Evolutionary conservation across 2,113 vertebrate species (phyloP).

Genomic region (Zingel zingel): DNA sequence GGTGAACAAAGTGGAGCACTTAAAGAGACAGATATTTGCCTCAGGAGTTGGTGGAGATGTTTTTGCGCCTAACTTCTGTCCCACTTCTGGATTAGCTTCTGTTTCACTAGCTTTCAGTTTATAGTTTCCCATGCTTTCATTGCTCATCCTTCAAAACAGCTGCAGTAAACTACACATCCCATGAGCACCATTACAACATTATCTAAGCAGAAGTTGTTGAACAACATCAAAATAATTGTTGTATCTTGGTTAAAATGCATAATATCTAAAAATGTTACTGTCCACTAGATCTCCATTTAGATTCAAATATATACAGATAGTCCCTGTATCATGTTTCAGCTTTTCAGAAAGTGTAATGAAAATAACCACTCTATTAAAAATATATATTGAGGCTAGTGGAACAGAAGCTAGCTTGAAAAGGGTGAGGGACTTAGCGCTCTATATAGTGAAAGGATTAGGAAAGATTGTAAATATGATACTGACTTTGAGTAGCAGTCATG

Average conservation of each 20-base stretch:
- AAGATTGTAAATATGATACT: constrained; percentile 29
- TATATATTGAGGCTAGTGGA: constrained; percentile 11
- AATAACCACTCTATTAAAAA: constrained; percentile 13
- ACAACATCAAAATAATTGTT: background rate
- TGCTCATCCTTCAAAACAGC: background rate
- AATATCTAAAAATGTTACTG: background rate
- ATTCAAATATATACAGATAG: background rate
- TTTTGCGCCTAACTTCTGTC: background rate
- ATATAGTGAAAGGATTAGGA: constrained; percentile 35
- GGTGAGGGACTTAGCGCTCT: constrained; percentile 7
- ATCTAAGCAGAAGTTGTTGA: background rate
- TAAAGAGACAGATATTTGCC: background rate
- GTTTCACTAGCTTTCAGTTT: background rate
- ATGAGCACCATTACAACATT: background rate
- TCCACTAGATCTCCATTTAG: constrained; percentile 18
- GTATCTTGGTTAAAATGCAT: constrained; percentile 4
- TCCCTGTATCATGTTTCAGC: background rate
- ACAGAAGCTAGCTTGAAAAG: constrained; percentile 34
- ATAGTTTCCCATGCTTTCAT: background rate
- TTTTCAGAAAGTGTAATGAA: constrained; percentile 12
- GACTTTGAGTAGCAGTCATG: background rate
- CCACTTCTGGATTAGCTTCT: background rate
- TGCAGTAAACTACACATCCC: background rate
- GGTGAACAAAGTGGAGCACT: background rate
- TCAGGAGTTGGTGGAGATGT: background rate